phyloP scores from a whole-genome alignment of 1,140 invertebrate species.

The Eupristina koningsbergeri region DNA sequence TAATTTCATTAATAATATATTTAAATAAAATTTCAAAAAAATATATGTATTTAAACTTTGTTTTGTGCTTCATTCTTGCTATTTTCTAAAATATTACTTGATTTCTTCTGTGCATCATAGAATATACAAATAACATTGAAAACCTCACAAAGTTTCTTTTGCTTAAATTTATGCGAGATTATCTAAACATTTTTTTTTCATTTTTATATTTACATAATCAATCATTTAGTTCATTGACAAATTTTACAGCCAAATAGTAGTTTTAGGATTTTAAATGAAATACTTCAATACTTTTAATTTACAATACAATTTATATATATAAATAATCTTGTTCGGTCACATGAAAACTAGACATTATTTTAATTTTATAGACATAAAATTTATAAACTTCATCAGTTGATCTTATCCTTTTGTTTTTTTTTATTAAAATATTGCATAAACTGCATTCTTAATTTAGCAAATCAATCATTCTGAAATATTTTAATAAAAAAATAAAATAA shows the following conservation, averaged over 20 bases:
- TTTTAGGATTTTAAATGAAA: slow-evolving; percentile 36
- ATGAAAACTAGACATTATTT: neutral
- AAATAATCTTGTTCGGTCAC: neutral
- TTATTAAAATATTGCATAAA: neutral
- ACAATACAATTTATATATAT: neutral
- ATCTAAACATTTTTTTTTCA: neutral
- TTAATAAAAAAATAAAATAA: neutral
- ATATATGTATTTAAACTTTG: slow-evolving; percentile 14
- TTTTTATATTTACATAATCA: slow-evolving; percentile 12
- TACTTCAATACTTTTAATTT: slow-evolving; percentile 42
- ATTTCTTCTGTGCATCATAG: neutral
- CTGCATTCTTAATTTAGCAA: neutral
- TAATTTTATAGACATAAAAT: too few species aligned
- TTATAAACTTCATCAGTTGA: too few species aligned
- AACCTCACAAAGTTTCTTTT: neutral
- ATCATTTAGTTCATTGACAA: slow-evolving; percentile 14
- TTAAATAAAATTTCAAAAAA: neutral
- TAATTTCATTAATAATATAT: neutral
- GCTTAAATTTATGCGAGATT: neutral
- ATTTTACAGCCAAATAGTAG: slow-evolving; percentile 45
- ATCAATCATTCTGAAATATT: neutral
- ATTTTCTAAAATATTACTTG: neutral
- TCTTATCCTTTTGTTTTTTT: neutral
- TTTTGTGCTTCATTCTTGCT: neutral
- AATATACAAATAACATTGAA: slow-evolving; percentile 24